Evolutionary conservation across 2,888 invertebrate species (phyloP), one percentile per base, ranked within the genome.

Genomic region (Heliconius aoede): DNA sequence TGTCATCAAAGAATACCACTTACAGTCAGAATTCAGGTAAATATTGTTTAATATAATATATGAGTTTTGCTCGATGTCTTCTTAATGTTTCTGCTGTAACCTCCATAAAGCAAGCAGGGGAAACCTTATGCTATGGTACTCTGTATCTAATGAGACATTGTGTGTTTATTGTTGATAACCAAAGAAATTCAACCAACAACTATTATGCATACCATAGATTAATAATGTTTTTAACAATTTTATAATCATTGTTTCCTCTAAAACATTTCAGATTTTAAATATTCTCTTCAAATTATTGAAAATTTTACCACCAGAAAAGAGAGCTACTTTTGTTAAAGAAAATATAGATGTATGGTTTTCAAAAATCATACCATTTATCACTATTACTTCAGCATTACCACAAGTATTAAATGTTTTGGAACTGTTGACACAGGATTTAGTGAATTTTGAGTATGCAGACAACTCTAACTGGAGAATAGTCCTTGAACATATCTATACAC

Each of bases 281-380:
- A 79, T 95, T 65, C 81, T 95, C 26, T 82, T 86, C 30, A 92
- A 87, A 77, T 82, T 91, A 46, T 77, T 94, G 4, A 85, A 83
- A 79, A 85, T 85, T 67, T 80, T 91, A 68, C 91, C 87, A 82
- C 86, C 83, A 80, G 90, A 87, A 80, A 90, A 82, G 82, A 93
- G 78, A 83, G 82, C 46, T 79, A 84, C 69, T 74, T 94, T 89
- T 87, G 86, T 89, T 65, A 89, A 83, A 78, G 89, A 91, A 64
- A 91, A 94, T 21, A 81, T 95, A 9, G 82, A 86, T 24, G 85
- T 94, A 72, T 95, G 95, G 95, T 90, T 95, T 60, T 86, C 87
- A 3, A 91, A 90, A 79, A 83, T 95, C 11, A 81, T 95, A 73
- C 95, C 95, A 1, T 73, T 72, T 13, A 73, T 60, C 11, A 72